Percentiles rank a stretch among this genome's conserved stretches.
These are phyloP conservation scores for Heliconius eleuchia DNA, from an alignment of 1,140 invertebrate species.

Conservation along the genomic window DNA sequence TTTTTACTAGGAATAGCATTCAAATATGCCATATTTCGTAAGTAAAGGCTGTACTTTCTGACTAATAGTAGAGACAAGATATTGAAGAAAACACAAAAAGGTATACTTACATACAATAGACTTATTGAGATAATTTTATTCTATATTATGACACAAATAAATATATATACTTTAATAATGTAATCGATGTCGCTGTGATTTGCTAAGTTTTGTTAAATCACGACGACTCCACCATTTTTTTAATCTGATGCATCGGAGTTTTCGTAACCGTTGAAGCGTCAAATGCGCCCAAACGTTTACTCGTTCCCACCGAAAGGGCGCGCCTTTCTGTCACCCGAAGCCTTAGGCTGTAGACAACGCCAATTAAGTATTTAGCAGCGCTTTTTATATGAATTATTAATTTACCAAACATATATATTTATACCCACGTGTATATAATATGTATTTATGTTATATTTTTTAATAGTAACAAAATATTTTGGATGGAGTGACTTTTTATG, in stretches of 20 bases:
- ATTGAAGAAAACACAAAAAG: too few relatives aligned
- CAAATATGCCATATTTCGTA: too few relatives aligned
- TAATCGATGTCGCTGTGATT: neutral
- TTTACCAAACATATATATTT: neutral
- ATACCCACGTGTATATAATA: neutral
- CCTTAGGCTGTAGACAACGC: conserved; percentile 50
- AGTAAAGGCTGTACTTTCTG: too few relatives aligned
- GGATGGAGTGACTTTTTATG: neutral
- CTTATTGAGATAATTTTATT: too few relatives aligned
- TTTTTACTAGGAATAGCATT: too few relatives aligned
- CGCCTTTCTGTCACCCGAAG: conserved; percentile 58
- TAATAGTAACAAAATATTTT: neutral
- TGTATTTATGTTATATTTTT: neutral
- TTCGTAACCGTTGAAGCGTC: conserved; percentile 69
- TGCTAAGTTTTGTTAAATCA: neutral
- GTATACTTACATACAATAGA: too few relatives aligned
- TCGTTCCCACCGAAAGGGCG: conserved; percentile 65
- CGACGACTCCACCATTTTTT: conserved; percentile 42
- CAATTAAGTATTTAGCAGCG: conserved; percentile 45
- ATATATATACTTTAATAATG: neutral
- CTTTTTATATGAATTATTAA: neutral
- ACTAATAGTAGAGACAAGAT: too few relatives aligned
- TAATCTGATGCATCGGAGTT: conserved; percentile 51
- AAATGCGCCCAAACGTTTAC: conserved; percentile 61
- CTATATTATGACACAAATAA: too few relatives aligned